Evolutionary conservation across 1,140 invertebrate genomes (phyloP).

Genomic region (Homalodisca vitripennis): DNA sequence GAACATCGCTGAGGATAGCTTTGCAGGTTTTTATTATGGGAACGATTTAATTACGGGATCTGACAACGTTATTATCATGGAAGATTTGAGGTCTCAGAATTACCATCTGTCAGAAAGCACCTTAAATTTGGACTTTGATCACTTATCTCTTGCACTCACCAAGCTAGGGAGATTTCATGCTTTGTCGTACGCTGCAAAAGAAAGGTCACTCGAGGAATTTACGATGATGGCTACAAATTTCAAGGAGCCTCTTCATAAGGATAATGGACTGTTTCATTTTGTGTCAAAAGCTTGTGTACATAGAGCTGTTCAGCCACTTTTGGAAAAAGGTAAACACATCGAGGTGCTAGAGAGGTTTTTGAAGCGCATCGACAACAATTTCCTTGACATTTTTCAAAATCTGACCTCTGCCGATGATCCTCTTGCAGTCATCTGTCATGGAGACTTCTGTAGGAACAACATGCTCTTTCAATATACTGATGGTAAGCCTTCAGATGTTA

Average conservation of each 20-base stretch:
- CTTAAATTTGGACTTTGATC: conserved; percentile 39
- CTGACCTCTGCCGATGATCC: conserved; percentile 42
- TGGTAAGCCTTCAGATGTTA: conserved; percentile 37
- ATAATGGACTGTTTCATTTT: background rate
- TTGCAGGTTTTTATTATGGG: conserved; percentile 33
- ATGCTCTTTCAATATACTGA: conserved; percentile 51
- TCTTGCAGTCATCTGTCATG: conserved; percentile 52
- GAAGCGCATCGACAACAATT: background rate
- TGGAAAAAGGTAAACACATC: background rate
- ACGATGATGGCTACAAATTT: conserved; percentile 39
- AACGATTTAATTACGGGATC: background rate
- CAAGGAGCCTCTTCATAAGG: conserved; percentile 33
- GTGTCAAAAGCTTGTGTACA: background rate
- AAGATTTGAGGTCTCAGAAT: conserved; percentile 40
- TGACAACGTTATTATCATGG: conserved; percentile 42
- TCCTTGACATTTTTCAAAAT: background rate
- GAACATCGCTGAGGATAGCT: background rate
- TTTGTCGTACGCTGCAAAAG: conserved; percentile 45
- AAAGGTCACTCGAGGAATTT: conserved; percentile 42
- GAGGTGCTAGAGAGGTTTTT: background rate
- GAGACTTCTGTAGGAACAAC: conserved; percentile 57
- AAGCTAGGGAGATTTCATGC: conserved; percentile 49
- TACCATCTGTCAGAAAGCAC: conserved; percentile 17
- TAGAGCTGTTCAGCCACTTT: conserved; percentile 5
- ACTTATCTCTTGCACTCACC: conserved; percentile 42